Conservation (phyloP, 1,140 invertebrate species). For the Drosophila leontia region DNA sequence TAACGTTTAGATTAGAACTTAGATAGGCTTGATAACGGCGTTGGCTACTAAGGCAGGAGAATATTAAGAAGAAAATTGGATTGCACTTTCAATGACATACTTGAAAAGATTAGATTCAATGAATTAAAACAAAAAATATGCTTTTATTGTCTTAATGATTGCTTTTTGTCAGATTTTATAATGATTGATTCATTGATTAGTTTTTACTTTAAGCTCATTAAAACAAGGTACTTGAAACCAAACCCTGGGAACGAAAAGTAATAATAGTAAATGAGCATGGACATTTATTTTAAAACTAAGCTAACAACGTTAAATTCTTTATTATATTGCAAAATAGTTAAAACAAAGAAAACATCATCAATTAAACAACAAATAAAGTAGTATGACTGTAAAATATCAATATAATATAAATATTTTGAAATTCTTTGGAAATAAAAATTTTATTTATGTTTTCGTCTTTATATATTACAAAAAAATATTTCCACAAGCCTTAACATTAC, state of each 20-base stretch:
- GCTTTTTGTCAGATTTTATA: conserved; percentile 51
- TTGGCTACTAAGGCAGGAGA: conserved; percentile 5
- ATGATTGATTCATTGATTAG: conserved; percentile 68
- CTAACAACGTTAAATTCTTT: no score
- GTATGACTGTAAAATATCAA: no score
- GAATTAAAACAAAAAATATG: not conserved
- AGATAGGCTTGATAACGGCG: not conserved
- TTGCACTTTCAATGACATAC: conserved; percentile 25
- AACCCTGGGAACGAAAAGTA: not conserved
- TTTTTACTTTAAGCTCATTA: not conserved
- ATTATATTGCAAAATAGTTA: no score
- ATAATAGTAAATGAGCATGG: not conserved
- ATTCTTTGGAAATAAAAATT: no score
- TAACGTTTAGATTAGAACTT: conserved; percentile 8
- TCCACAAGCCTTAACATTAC: not conserved
- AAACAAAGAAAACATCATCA: no score
- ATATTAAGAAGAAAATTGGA: conserved; percentile 12
- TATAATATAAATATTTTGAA: no score
- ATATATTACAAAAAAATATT: not conserved
- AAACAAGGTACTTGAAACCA: not conserved
- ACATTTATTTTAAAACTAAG: no score
- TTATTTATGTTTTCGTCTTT: not conserved
- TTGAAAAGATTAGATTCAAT: conserved; percentile 20
- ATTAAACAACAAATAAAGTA: no score
- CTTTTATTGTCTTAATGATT: conserved; percentile 35